These are phyloP conservation scores for Cheilosia impressa DNA, from an alignment of 2,888 invertebrate species.

Conservation along the genomic window DNA sequence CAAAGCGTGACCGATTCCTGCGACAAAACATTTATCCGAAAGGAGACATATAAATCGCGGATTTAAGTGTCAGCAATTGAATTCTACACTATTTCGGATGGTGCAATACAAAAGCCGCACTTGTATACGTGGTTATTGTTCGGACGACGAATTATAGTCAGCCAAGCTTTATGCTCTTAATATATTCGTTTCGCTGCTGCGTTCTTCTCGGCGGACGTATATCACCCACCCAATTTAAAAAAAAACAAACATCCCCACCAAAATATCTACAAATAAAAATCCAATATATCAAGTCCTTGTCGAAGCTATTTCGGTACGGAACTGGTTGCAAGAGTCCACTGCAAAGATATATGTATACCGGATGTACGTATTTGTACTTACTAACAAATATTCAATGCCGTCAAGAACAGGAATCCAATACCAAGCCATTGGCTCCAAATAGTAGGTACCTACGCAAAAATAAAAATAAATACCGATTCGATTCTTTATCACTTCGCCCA, in stretches of 20 bases:
- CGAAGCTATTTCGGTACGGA: not conserved
- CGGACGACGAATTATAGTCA: not conserved
- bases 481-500: conserved; percentile 49
- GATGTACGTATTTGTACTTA: not conserved
- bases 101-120: not conserved
- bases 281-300: conserved; percentile 44
- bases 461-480: conserved; percentile 36
- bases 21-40: not conserved
- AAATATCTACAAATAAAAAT: conserved; percentile 45
- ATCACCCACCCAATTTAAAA: conserved; percentile 1
- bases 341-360: not conserved
- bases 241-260: conserved; percentile 28
- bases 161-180: not conserved
- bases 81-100: not conserved
- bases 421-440: conserved; percentile 31
- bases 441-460: not conserved
- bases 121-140: conserved; percentile 6
- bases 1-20: not conserved
- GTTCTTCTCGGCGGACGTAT: not conserved
- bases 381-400: conserved; percentile 36
- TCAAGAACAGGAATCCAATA: conserved; percentile 55
- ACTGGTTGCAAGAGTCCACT: not conserved
- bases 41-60: not conserved
- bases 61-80: not conserved
- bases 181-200: not conserved